Conservation (phyloP, 2,888 invertebrate species). For the Cataglyphis rosenhaueri region DNA sequence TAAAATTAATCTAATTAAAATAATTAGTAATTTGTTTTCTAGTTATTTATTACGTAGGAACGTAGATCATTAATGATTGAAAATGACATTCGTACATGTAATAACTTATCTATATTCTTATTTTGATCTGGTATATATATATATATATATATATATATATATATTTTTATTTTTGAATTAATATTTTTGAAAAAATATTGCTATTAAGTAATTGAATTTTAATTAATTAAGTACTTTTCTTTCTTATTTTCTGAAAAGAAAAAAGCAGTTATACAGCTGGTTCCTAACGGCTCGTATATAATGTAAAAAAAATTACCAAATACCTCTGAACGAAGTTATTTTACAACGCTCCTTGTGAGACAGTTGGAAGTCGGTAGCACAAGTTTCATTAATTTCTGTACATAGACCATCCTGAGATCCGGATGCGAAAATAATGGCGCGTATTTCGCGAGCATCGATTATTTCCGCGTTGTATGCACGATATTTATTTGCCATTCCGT, state of each 20-base stretch:
- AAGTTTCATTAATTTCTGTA: neutral
- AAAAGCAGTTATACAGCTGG: neutral
- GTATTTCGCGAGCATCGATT: constrained; percentile 32
- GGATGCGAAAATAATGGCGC: constrained; percentile 18
- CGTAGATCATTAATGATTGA: neutral
- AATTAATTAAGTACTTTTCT: neutral
- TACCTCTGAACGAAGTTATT: neutral
- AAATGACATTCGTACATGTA: neutral
- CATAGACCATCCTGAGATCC: constrained; percentile 18
- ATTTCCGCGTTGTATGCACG: constrained; percentile 35
- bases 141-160: no score
- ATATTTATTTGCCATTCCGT: constrained; percentile 25
- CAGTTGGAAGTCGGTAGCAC: neutral
- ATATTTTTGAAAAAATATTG: neutral
- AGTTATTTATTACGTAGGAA: neutral
- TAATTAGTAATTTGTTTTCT: neutral
- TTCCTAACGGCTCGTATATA: neutral
- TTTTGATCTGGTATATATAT: neutral
- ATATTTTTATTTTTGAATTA: neutral
- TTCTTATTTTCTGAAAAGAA: neutral
- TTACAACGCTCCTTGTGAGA: neutral
- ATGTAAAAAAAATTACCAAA: neutral
- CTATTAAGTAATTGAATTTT: neutral
- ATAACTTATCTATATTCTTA: neutral
- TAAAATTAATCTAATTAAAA: neutral